Evolutionary conservation across 2,888 invertebrate genomes (phyloP), one percentile per base, ranked within the genome.

Genomic region (Thecocarcelia acutangulata): DNA sequence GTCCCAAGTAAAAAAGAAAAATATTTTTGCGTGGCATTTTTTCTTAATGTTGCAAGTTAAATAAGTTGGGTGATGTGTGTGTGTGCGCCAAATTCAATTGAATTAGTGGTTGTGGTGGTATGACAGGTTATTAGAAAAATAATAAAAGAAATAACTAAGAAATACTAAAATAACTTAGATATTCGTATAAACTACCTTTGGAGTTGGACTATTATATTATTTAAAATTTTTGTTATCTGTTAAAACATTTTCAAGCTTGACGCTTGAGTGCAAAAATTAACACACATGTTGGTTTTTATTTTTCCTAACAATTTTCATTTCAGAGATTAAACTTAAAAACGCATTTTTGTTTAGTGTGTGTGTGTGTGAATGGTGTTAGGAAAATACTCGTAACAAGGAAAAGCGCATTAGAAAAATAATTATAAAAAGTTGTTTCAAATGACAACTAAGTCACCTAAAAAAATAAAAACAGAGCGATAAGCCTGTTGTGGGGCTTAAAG

Each of bases 121-220:
- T 86, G 89, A 89, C 89, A 87, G 88, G 89, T 89, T 89, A 89
- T 89, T 88, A 89, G 88, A 87, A 86, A 73, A 63, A 69, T 42
- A 56, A 56, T 48, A 75, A 63, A 42, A 63, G 46, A 75, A 58
- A 64, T 13, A 54, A 8, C 13, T 46, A 46, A 58, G 21, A 58
- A 54, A 54, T 46, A 48, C 54, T 54, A 63, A 74, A 64, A 24
- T 64, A 68, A 68, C 59, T 58, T 33, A 21, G 24, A 37, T 56
- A 54, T 54, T 58, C 24, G 17, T 56, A 58, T 28, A 42, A 64
- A 33, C 64, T 59, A 52, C 42, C 52, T 59, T 72, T 52, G 54
- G 24, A 74, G 54, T 56, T 24, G 24, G 63, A 61, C 50, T 78
- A 64, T 44, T 70, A 59, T 46, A 70, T 72, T 72, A 56, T 66